Conservation (phyloP, 2,888 invertebrate genomes). For the Branchellion lobata region DNA sequence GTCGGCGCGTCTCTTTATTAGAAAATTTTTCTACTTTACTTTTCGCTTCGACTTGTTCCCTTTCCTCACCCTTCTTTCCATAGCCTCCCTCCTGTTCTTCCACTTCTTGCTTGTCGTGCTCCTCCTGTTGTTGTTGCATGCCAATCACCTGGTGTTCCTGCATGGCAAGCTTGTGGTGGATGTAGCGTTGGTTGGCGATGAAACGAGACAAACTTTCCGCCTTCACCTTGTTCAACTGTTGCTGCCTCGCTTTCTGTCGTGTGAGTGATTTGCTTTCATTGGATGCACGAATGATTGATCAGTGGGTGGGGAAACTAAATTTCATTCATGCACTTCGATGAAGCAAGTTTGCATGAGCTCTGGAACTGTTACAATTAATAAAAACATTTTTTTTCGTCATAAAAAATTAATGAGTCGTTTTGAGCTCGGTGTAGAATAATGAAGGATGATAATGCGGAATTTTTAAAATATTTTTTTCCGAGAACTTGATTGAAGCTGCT, state of each 20-base stretch:
- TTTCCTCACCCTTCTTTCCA: background rate
- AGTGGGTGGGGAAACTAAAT: no score
- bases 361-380: no score
- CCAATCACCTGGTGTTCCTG: background rate
- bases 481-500: no score
- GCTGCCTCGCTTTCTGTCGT: constrained; percentile 30
- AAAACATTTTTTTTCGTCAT: no score
- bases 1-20: background rate
- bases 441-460: no score
- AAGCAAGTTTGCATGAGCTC: no score
- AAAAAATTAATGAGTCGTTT: no score
- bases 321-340: no score
- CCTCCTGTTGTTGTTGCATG: background rate
- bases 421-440: no score
- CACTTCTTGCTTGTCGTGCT: no score
- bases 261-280: background rate
- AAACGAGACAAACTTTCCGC: constrained; percentile 5
- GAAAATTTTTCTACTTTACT: background rate
- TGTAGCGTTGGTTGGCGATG: constrained; percentile 9
- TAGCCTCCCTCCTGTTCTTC: background rate
- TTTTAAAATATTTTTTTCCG: no score
- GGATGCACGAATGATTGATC: no score
- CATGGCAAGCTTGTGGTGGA: constrained; percentile 3
- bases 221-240: constrained; percentile 8
- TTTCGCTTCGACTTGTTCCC: background rate